Percentiles rank a stretch among this genome's conserved stretches.
Evolutionary conservation across 2,113 vertebrate genomes (phyloP).

Genomic region (Dunckerocampus dactyliophorus): DNA sequence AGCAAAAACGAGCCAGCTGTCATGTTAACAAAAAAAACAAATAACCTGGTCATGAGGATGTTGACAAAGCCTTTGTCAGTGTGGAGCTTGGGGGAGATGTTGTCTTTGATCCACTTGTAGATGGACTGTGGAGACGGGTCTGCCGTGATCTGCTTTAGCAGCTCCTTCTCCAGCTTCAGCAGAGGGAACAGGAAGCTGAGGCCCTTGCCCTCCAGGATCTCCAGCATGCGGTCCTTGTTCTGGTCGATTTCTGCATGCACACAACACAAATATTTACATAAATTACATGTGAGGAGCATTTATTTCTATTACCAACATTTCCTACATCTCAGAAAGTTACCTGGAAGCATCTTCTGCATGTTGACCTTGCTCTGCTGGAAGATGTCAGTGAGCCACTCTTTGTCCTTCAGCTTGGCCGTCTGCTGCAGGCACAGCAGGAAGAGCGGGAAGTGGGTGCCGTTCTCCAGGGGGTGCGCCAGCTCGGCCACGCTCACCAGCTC

Average conservation of each 20-base stretch:
- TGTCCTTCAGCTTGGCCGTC: conserved; percentile 90
- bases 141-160: conserved; percentile 92
- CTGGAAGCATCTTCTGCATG: conserved; percentile 99
- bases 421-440: conserved; percentile 99
- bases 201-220: conserved; percentile 96
- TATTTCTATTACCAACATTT: too few species aligned
- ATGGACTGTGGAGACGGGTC: conserved; percentile 97
- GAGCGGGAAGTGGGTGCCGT: conserved; percentile 96
- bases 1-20: background rate
- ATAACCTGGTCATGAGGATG: conserved; percentile 98
- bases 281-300: too few species aligned
- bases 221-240: conserved; percentile 99
- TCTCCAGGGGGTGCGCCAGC: conserved; percentile 94
- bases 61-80: conserved; percentile 99
- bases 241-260: conserved; percentile 88
- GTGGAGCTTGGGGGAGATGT: conserved; percentile 97
- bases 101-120: conserved; percentile 99
- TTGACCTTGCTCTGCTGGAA: conserved; percentile 98
- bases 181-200: conserved; percentile 97
- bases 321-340: conserved; percentile 59
- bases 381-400: conserved; percentile 94
- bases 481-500: conserved; percentile 95
- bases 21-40: background rate
- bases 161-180: conserved; percentile 97
- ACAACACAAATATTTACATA: too few species aligned